These are phyloP conservation scores for Catostomus latipinnis DNA, from an alignment of 2,797 vertebrate species.

Conservation along the genomic window DNA sequence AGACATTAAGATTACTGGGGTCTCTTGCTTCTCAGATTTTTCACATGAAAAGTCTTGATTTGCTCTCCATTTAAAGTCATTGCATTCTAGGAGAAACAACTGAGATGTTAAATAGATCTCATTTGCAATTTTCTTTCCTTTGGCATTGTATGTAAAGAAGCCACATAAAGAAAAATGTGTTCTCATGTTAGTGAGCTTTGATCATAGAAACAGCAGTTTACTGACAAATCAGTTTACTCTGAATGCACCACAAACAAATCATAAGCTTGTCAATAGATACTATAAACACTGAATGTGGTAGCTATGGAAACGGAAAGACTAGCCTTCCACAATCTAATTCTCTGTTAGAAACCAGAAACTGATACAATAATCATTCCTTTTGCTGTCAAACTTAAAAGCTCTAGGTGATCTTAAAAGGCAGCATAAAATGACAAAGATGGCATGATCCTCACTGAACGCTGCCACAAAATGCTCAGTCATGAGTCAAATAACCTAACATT, in stretches of 20 bases:
- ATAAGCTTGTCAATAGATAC: constrained; percentile 10
- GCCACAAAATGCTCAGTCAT: background rate
- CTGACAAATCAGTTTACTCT: constrained; percentile 4
- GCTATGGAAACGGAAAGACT: constrained; percentile 24
- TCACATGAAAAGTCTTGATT: background rate
- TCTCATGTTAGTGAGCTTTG: background rate
- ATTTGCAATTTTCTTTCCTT: background rate
- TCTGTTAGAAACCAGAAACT: background rate
- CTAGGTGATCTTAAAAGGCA: background rate
- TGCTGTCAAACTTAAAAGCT: constrained; percentile 28
- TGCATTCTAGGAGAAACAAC: background rate
- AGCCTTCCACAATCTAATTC: constrained; percentile 23
- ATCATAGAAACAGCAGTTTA: constrained; percentile 3
- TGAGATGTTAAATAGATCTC: background rate
- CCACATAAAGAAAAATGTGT: background rate
- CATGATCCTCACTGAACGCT: constrained; percentile 10
- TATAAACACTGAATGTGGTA: background rate
- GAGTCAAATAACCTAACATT: background rate
- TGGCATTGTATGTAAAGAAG: background rate
- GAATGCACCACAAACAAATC: constrained; percentile 13
- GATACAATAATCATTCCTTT: constrained; percentile 18
- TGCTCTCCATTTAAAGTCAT: background rate
- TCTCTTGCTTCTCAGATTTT: too few relatives aligned
- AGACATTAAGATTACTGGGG: background rate
- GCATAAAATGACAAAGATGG: background rate